Evolutionary conservation across 2,797 vertebrate genomes (phyloP).

Genomic region (Siniperca scherzeri): DNA sequence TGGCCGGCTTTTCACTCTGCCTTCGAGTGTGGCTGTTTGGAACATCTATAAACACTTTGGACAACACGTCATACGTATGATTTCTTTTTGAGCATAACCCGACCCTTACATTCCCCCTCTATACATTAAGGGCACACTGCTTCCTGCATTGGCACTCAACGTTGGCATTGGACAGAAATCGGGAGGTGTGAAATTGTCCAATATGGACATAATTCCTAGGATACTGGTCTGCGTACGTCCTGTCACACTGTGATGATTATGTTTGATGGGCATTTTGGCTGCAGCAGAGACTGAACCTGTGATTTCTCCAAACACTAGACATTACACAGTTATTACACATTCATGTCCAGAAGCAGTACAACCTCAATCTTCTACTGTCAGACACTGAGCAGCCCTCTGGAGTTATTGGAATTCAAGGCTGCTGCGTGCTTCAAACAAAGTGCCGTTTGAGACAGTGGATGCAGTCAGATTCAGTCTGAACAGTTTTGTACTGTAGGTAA

Average conservation of each 20-base stretch:
- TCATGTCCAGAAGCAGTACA: conserved; percentile 51
- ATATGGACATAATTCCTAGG: not conserved
- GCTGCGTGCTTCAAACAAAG: conserved; percentile 56
- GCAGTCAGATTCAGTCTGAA: conserved; percentile 50
- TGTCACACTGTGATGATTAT: conserved; percentile 19
- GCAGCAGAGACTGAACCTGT: conserved; percentile 25
- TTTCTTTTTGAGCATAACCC: not conserved
- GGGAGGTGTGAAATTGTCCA: conserved; percentile 4
- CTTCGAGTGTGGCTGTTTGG: not conserved
- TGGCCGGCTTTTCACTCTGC: not conserved
- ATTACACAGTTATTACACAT: conserved; percentile 56
- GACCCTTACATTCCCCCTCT: not conserved
- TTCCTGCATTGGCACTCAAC: not conserved
- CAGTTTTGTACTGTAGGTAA: conserved; percentile 45
- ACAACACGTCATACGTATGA: not conserved
- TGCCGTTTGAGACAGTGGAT: conserved; percentile 40
- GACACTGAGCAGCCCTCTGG: conserved; percentile 49
- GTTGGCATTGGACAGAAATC: not conserved
- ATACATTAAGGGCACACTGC: not conserved
- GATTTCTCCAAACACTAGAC: conserved; percentile 44
- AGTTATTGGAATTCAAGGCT: conserved; percentile 64
- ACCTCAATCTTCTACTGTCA: conserved; percentile 51
- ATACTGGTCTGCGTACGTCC: not conserved
- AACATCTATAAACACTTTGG: not conserved
- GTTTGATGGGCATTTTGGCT: conserved; percentile 46